These are phyloP conservation scores for Stomatorhinus ivindoensis DNA, from an alignment of 2,113 vertebrate genomes.

Conservation along the genomic window DNA sequence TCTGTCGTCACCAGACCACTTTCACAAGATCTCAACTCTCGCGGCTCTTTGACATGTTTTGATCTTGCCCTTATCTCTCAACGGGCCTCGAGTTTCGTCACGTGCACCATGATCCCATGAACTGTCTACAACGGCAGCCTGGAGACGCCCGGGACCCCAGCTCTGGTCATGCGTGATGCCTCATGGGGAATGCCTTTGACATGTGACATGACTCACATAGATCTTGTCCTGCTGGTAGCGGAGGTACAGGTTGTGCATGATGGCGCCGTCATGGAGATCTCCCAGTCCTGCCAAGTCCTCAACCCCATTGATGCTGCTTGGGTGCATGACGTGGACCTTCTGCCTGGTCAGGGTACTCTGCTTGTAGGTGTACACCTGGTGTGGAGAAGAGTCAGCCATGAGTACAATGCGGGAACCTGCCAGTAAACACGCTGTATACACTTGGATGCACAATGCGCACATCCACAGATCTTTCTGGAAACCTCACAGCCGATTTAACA, in stretches of 20 bases:
- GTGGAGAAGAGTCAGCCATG: neutral
- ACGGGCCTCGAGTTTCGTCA: neutral
- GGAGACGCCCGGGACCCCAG: neutral
- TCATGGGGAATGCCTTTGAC: too few species aligned
- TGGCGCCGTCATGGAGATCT: conserved; percentile 90
- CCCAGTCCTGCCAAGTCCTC: conserved; percentile 86
- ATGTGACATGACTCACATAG: conserved; percentile 71
- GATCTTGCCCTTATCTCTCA: neutral
- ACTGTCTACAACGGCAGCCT: neutral
- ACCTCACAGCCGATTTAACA: neutral
- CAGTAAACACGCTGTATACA: neutral
- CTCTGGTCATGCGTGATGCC: neutral
- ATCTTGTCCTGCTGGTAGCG: conserved; percentile 80
- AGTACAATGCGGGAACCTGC: neutral
- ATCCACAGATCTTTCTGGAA: neutral
- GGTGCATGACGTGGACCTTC: conserved; percentile 82
- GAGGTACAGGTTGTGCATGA: conserved; percentile 87
- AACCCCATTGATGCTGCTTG: conserved; percentile 61
- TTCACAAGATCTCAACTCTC: neutral
- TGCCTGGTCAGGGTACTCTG: conserved; percentile 82
- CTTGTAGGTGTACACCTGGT: conserved; percentile 92
- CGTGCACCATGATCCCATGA: neutral
- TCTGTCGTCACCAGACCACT: neutral
- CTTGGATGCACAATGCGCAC: neutral
- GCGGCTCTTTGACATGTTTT: neutral